Percentiles rank a stretch among this genome's conserved stretches.
Conservation (phyloP, 2,888 invertebrate species). For the Drosophila anceps region DNA sequence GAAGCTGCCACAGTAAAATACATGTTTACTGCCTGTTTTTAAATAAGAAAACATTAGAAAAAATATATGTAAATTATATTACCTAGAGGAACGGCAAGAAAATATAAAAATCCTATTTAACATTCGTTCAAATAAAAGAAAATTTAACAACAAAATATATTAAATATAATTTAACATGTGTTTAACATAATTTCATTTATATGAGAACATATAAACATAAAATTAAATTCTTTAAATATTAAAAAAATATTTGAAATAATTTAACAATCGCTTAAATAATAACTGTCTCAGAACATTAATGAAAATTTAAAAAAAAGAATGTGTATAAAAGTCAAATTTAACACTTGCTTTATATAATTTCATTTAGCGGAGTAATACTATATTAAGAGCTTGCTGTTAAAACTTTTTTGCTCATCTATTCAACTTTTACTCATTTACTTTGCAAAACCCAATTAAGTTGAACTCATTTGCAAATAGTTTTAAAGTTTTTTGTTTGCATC, state of each 20-base stretch:
- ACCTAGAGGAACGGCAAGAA: neutral
- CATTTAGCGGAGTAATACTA: neutral
- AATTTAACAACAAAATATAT: neutral
- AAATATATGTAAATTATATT: neutral
- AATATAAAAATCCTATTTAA: neutral
- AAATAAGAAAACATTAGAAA: neutral
- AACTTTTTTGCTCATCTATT: neutral
- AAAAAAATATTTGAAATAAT: neutral
- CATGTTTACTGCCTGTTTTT: neutral
- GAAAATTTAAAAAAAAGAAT: too few species aligned
- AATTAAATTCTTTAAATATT: too few species aligned
- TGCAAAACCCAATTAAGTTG: neutral
- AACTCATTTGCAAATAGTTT: neutral
- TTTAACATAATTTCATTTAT: too few species aligned
- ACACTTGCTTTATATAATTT: neutral
- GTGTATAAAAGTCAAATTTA: too few species aligned
- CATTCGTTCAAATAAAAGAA: neutral
- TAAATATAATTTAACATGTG: neutral
- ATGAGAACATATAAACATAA: too few species aligned
- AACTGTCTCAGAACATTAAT: too few species aligned
- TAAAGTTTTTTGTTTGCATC: neutral
- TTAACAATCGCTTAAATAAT: too few species aligned
- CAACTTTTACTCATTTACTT: neutral
- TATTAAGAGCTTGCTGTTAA: neutral
- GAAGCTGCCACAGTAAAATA: constrained; percentile 1